phyloP scores from a whole-genome alignment of 1,140 invertebrate genomes.

The Drosophila tani region DNA sequence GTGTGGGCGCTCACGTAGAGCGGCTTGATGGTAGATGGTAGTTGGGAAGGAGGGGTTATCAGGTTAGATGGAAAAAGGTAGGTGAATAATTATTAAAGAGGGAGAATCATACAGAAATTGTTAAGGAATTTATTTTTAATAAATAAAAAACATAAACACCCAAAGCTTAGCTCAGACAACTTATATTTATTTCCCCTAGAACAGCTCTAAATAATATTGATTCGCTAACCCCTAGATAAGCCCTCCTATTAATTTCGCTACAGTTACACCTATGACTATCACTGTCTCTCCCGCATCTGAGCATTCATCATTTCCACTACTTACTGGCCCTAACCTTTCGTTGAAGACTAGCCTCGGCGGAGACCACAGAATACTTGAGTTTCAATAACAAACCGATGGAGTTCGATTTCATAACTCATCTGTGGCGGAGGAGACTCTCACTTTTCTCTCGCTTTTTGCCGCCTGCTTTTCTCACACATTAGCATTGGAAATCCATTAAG shows the following conservation, averaged over 20 bases:
- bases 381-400: conserved; percentile 41
- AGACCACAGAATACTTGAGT: conserved; percentile 34
- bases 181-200: no score
- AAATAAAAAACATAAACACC: no score
- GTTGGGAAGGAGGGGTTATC: no score
- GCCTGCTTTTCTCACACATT: conserved; percentile 56
- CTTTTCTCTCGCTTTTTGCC: conserved; percentile 43
- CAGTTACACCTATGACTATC: conserved; percentile 16
- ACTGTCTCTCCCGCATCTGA: conserved; percentile 18
- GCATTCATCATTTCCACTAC: conserved; percentile 35
- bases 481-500: conserved; percentile 72
- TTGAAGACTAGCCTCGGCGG: conserved; percentile 17
- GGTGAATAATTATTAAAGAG: no score
- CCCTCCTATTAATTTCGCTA: background rate
- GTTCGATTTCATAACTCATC: conserved; percentile 54
- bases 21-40: background rate
- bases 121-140: no score
- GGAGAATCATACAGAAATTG: no score
- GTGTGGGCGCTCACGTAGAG: conserved; percentile 15
- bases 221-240: background rate
- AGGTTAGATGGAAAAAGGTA: no score
- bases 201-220: no score
- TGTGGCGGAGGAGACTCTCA: conserved; percentile 44
- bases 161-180: no score
- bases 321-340: conserved; percentile 41